Evolutionary conservation across 2,797 vertebrate genomes (phyloP).

Genomic region (Cirrhinus molitorella): DNA sequence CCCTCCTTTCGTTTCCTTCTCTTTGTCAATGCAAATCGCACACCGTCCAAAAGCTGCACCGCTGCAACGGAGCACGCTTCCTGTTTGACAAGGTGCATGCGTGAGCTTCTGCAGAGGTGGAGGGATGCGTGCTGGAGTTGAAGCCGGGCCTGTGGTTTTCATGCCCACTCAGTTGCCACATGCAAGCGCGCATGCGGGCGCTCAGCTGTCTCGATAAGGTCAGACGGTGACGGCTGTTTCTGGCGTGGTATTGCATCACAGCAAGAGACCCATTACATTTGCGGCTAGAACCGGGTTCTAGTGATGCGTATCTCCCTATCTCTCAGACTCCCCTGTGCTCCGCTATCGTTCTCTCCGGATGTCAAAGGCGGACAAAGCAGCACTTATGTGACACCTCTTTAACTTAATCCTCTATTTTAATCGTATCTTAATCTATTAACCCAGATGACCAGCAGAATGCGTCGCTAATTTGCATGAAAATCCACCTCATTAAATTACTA

Average conservation of each 20-base stretch:
- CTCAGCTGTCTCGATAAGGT: conserved; percentile 34
- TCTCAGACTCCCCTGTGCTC: neutral
- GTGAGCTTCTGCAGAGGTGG: conserved; percentile 53
- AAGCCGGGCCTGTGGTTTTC: conserved; percentile 26
- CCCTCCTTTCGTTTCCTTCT: conserved; percentile 59
- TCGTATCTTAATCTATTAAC: conserved; percentile 7
- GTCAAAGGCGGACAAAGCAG: conserved; percentile 43
- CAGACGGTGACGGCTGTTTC: conserved; percentile 32
- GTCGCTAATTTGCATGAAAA: conserved; percentile 26
- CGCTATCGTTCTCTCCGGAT: conserved; percentile 39
- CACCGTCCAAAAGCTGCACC: conserved; percentile 31
- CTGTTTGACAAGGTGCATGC: conserved; percentile 53
- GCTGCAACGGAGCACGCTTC: conserved; percentile 55
- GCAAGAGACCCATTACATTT: conserved; percentile 17
- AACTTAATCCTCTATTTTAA: conserved; percentile 15
- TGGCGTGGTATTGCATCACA: conserved; percentile 38
- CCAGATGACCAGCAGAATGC: conserved; percentile 17
- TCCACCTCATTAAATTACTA: conserved; percentile 27
- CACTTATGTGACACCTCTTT: conserved; percentile 42
- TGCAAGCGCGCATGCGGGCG: conserved; percentile 18
- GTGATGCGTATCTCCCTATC: conserved; percentile 34
- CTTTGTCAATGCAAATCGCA: conserved; percentile 55
- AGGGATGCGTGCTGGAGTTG: conserved; percentile 11
- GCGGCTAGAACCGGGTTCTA: neutral
- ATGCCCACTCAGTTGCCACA: conserved; percentile 39